These are phyloP conservation scores for Sebastes minor DNA, from an alignment of 2,797 vertebrate species.

Conservation along the genomic window DNA sequence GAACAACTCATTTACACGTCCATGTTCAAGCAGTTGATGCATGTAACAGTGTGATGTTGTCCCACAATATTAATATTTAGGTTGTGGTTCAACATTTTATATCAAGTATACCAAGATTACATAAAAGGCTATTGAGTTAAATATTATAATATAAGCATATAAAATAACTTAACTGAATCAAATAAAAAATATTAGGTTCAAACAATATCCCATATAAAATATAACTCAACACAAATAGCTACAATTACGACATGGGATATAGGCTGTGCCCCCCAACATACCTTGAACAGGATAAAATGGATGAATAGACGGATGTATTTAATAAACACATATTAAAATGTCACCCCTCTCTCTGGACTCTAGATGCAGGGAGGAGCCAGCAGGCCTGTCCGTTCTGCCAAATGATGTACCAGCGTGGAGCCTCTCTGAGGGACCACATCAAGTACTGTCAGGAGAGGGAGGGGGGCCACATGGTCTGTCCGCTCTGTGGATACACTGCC, in stretches of 20 bases:
- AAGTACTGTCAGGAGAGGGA: slow-evolving; percentile 82
- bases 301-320: background rate
- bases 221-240: background rate
- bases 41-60: background rate
- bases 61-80: background rate
- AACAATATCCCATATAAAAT: background rate
- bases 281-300: background rate
- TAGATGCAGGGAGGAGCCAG: slow-evolving; percentile 65
- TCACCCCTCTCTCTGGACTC: slow-evolving; percentile 18
- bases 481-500: slow-evolving; percentile 82
- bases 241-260: background rate
- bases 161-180: background rate
- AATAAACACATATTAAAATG: slow-evolving; percentile 3
- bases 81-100: background rate
- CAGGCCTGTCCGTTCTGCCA: slow-evolving; percentile 84
- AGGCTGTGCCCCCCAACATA: background rate
- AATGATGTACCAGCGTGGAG: slow-evolving; percentile 72
- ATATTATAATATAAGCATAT: background rate
- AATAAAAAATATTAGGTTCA: background rate
- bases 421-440: slow-evolving; percentile 81
- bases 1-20: background rate
- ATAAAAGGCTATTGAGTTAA: background rate
- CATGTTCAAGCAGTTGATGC: background rate
- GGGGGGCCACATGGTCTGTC: slow-evolving; percentile 73
- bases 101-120: background rate